Evolutionary conservation across 2,888 invertebrate genomes (phyloP), one percentile per base, ranked within the genome.

Genomic region (Mactromeris polynyma): DNA sequence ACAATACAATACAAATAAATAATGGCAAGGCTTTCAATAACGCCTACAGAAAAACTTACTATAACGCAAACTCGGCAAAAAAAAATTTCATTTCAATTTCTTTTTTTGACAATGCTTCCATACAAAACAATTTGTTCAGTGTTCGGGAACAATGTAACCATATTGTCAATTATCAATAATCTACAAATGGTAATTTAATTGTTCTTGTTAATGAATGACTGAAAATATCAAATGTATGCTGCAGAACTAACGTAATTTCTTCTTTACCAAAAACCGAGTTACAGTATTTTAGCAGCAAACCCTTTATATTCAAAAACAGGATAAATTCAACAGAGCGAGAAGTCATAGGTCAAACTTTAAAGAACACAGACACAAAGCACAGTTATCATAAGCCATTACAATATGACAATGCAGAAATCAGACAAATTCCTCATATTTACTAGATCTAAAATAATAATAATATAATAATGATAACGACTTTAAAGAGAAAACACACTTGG

Each of bases 341-440:
- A 4, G 58, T 64, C 26, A 0, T 21, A 64, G 58, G 58, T 64
- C 26, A 64, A 64, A 26, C 7, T 26, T 64, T 64, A 64, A 64
- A 64, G 58, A 64, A 26, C 58, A 9, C n/a, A 64, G 9, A 26
- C 26, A 46, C 21, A 26, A 64, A 64, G 58, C n/a, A 64, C 3
- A n/a, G 2, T 26, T 26, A 64, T 64, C 6, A 26, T 26, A 64
- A 9, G n/a, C 58, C n/a, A 64, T 64, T n/a, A 64, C n/a, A 26
- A 64, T 64, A 64, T 64, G 58, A 64, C 58, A 64, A 26, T 26
- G 58, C 58, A 64, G 58, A 64, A 64, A 64, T 26, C 58, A n/a
- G 26, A 26, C 26, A n/a, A 64, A 64, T 26, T 64, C 58, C 26
- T n/a, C n/a, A n/a, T n/a, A n/a, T n/a, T n/a, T n/a, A n/a, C n/a